Conservation (phyloP, 2,113 vertebrate species). For the Eurypyga helias region DNA sequence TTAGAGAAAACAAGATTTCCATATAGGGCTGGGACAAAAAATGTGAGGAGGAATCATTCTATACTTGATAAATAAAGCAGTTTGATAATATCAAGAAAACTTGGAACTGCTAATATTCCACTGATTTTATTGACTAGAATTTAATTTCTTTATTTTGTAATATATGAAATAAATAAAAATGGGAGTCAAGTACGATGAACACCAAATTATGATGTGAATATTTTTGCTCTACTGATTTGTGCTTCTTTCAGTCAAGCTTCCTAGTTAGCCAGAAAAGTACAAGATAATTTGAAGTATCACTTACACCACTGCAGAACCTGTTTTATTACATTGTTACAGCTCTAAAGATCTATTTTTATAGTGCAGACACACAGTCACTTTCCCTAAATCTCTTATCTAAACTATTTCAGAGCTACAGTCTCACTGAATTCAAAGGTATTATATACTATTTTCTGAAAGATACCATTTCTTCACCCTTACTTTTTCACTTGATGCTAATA, state of each 20-base stretch:
- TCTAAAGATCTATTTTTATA: background rate
- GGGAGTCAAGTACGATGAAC: background rate
- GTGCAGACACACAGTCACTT: background rate
- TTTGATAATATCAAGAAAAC: background rate
- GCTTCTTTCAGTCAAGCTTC: background rate
- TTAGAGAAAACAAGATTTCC: background rate
- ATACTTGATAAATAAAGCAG: background rate
- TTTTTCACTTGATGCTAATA: background rate
- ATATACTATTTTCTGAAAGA: background rate
- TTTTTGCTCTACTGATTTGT: background rate
- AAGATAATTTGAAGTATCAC: background rate
- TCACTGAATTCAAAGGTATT: background rate
- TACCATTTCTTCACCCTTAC: background rate
- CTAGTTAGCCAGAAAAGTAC: background rate
- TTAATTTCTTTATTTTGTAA: background rate
- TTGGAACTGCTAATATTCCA: background rate
- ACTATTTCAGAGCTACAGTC: background rate
- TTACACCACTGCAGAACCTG: background rate
- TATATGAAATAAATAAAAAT: background rate
- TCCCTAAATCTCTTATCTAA: background rate
- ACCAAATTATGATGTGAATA: background rate
- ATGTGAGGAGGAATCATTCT: background rate
- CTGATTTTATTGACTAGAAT: background rate
- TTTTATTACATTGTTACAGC: background rate
- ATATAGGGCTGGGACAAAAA: background rate